These are phyloP conservation scores for Dasypolia templi DNA, from an alignment of 2,888 invertebrate genomes.

Conservation along the genomic window DNA sequence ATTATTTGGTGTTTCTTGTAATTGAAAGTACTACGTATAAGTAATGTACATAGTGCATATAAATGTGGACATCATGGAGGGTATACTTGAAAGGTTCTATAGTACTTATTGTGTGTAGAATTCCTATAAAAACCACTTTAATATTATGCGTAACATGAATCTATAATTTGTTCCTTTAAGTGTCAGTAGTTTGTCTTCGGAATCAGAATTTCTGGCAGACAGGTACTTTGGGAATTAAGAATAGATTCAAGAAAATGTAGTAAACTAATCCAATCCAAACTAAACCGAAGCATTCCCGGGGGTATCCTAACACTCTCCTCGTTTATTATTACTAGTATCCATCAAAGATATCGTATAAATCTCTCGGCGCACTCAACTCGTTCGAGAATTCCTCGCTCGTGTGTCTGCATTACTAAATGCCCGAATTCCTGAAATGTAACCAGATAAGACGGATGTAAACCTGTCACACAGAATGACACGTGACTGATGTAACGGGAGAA, in stretches of 20 bases:
- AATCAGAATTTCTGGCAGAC: background rate
- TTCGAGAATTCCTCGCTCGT: constrained; percentile 4
- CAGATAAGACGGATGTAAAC: constrained; percentile 5
- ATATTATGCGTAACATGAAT: background rate
- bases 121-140: background rate
- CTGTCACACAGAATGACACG: background rate
- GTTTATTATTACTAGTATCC: background rate
- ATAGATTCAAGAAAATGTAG: background rate
- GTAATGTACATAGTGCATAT: background rate
- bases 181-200: background rate
- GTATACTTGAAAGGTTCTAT: background rate
- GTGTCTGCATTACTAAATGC: background rate
- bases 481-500: background rate
- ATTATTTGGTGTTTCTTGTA: constrained; percentile 28
- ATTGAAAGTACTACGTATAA: background rate
- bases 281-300: background rate
- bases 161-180: background rate
- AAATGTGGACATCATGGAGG: background rate
- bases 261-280: constrained; percentile 6
- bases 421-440: background rate
- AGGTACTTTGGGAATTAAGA: background rate
- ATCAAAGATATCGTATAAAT: background rate
- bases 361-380: background rate
- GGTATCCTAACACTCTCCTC: background rate
- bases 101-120: background rate